A percentile compares a stretch with the other conserved stretches of the same genome.
These are phyloP conservation scores for Calyptommatus sinebrachiatus DNA, from an alignment of 2,113 vertebrate species.

Conservation along the genomic window DNA sequence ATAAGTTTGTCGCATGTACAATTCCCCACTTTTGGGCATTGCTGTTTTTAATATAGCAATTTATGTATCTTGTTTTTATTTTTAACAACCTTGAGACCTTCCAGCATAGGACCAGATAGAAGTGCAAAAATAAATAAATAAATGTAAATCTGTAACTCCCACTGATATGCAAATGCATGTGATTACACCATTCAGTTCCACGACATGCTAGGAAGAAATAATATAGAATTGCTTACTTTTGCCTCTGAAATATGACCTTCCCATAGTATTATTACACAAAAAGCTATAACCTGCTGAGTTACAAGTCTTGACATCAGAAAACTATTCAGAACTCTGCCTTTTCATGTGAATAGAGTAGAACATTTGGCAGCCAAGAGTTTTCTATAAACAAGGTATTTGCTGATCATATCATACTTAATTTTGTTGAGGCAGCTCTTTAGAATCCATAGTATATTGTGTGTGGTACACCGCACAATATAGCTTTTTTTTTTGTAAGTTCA, in stretches of 20 bases:
- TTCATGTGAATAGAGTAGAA: not conserved
- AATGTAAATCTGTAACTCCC: no score
- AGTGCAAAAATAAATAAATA: no score
- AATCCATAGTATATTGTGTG: slow-evolving; percentile 61
- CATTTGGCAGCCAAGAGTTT: not conserved
- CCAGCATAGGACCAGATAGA: no score
- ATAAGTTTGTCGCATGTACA: no score
- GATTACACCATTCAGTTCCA: not conserved
- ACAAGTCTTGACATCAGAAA: slow-evolving; percentile 36
- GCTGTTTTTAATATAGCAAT: no score
- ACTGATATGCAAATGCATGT: not conserved
- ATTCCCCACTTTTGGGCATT: no score
- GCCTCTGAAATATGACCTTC: slow-evolving; percentile 37
- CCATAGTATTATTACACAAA: slow-evolving; percentile 15
- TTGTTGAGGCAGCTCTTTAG: slow-evolving; percentile 22
- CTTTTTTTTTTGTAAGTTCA: slow-evolving; percentile 65
- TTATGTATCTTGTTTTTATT: no score
- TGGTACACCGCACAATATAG: slow-evolving; percentile 58
- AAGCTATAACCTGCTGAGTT: not conserved
- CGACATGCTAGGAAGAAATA: not conserved
- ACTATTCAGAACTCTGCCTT: not conserved
- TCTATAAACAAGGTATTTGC: slow-evolving; percentile 6
- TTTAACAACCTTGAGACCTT: no score
- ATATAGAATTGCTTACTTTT: slow-evolving; percentile 13
- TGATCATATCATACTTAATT: slow-evolving; percentile 27